Conservation (phyloP, 2,888 invertebrate genomes). For the Vandiemenella viatica region DNA sequence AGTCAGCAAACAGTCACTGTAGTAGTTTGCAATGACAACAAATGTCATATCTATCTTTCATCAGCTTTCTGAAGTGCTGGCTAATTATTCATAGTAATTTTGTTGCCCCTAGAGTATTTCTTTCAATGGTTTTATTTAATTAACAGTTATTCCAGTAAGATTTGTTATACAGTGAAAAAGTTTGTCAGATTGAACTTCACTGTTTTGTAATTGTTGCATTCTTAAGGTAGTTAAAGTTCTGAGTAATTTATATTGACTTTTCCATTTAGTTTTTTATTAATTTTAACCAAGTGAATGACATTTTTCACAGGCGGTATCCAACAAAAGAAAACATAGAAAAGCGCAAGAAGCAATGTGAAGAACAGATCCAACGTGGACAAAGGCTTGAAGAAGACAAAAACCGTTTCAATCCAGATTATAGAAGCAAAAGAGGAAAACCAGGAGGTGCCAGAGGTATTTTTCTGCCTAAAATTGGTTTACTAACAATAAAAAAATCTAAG, state of each 20-base stretch:
- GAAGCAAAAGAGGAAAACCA: neutral
- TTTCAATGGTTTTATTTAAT: too few species aligned
- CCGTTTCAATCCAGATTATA: slow-evolving; percentile 23
- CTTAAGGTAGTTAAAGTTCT: neutral
- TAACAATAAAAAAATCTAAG: too few species aligned
- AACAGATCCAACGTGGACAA: slow-evolving; percentile 60
- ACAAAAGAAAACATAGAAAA: slow-evolving; percentile 51
- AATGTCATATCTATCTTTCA: too few species aligned
- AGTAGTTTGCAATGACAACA: too few species aligned
- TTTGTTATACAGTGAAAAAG: neutral
- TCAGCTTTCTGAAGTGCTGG: too few species aligned
- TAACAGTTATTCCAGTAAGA: too few species aligned
- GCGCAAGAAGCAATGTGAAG: slow-evolving; percentile 43
- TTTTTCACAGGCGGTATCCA: slow-evolving; percentile 45
- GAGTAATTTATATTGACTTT: neutral
- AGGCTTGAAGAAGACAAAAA: slow-evolving; percentile 36
- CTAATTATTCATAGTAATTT: too few species aligned
- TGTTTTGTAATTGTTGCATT: neutral
- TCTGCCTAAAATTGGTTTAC: too few species aligned
- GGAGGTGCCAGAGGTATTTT: neutral
- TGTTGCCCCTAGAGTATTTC: too few species aligned
- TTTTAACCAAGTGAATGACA: neutral
- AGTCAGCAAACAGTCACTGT: too few species aligned
- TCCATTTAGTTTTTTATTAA: too few species aligned
- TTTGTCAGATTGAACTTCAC: neutral